phyloP scores from a whole-genome alignment of 2,888 invertebrate species.

The Geophilus truncorum region DNA sequence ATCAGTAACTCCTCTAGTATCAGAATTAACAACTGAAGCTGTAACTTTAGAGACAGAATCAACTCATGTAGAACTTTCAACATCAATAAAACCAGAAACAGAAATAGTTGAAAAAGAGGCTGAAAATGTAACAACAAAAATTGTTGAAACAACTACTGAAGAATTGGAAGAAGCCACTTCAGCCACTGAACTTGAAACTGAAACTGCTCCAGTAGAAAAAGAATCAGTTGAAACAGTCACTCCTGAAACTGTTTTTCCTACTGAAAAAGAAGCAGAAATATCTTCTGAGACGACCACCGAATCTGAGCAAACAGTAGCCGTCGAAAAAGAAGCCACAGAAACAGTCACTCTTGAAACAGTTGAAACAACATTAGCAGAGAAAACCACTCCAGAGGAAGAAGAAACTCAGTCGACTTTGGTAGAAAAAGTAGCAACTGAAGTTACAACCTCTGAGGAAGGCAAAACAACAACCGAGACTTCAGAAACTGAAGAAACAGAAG shows the following conservation, averaged over 20 bases:
- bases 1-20: neutral
- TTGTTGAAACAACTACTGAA: neutral
- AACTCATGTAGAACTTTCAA: neutral
- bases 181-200: too few relatives aligned
- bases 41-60: slow-evolving; percentile 31
- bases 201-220: too few relatives aligned
- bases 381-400: neutral
- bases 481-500: neutral
- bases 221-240: too few relatives aligned
- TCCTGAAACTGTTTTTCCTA: too few relatives aligned
- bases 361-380: slow-evolving; percentile 10
- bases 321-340: slow-evolving; percentile 17
- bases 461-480: neutral
- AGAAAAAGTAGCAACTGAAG: neutral
- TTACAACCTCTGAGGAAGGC: neutral
- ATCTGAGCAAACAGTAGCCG: neutral
- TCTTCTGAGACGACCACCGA: slow-evolving; percentile 28
- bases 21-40: slow-evolving; percentile 28
- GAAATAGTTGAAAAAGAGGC: too few relatives aligned
- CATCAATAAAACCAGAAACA: neutral
- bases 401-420: neutral
- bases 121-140: neutral
- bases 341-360: neutral
- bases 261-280: too few relatives aligned
- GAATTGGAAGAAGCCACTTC: neutral